phyloP scores from a whole-genome alignment of 1,140 invertebrate species.

The Drosophila miranda region DNA sequence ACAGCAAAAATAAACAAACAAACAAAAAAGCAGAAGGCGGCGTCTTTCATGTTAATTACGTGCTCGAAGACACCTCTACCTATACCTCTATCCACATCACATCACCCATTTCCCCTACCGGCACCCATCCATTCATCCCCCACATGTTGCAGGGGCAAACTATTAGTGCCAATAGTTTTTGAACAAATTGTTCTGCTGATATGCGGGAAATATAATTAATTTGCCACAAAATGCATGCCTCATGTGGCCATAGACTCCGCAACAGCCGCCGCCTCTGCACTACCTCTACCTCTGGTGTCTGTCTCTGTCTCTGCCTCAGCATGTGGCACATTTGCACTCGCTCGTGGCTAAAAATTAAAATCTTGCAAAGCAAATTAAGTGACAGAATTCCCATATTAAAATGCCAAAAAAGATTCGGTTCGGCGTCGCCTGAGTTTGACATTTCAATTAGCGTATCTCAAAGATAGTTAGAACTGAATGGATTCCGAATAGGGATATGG shows the following conservation, averaged over 20 bases:
- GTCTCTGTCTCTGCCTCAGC: constrained; percentile 2
- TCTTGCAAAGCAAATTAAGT: constrained; percentile 49
- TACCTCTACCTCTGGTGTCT: background rate
- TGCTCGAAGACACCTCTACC: constrained; percentile 19
- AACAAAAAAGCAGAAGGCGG: constrained; percentile 46
- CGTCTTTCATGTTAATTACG: constrained; percentile 69
- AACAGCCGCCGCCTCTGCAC: background rate
- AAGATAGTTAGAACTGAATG: constrained; percentile 53
- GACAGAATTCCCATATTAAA: constrained; percentile 48
- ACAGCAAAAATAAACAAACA: constrained; percentile 20
- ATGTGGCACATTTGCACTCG: constrained; percentile 47
- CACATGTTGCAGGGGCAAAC: background rate
- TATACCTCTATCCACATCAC: no score
- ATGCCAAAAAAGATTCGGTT: constrained; percentile 41
- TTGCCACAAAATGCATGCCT: constrained; percentile 57
- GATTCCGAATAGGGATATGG: constrained; percentile 1
- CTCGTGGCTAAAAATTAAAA: constrained; percentile 42
- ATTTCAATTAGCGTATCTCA: constrained; percentile 65
- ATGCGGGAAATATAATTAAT: constrained; percentile 61
- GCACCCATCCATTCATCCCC: background rate
- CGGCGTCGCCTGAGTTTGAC: constrained; percentile 25
- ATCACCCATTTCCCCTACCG: no score
- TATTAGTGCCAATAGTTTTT: constrained; percentile 55
- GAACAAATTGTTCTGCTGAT: constrained; percentile 27
- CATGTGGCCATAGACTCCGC: constrained; percentile 24